Evolutionary conservation across 2,797 vertebrate species (phyloP), one percentile per base, ranked within the genome.

Genomic region (Argya squamiceps): DNA sequence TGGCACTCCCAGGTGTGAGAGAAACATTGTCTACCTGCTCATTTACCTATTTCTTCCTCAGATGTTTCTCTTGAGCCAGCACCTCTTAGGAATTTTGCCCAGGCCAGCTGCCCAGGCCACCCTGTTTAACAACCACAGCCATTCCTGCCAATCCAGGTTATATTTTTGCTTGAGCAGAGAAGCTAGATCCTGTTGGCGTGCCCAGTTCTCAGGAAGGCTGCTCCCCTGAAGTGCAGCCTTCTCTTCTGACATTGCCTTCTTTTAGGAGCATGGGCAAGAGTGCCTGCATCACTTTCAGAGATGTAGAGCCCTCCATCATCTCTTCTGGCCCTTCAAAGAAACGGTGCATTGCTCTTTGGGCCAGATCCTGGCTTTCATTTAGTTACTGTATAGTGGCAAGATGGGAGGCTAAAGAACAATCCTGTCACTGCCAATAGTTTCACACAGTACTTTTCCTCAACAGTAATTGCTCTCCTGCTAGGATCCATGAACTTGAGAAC

Each of bases 401-500:
- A 36, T 10, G 18, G 64, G 73, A 53, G 82, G 50, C 59, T 52
- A 22, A 75, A 79, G 44, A 70, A 49, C n/a, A 81, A 46, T 70
- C 58, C 80, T 83, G 70, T 23, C 2, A 14, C 69, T 65, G 73
- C 62, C 70, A 53, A 50, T 79, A 79, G 41, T 73, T 96, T 92
- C 85, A 93, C 80, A 59, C 56, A 62, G 88, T 87, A 87, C 81
- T 96, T 87, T 84, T 93, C 74, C 88, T 96, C 80, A 56, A 34
- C 4, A 44, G 64, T 63, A 93, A 79, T 90, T 70, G 49, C 44
- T 86, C 74, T 95, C 92, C 90, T 89, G 92, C 89, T 88, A 83
- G 88, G 85, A 95, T 92, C 89, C 68, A 47, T 77, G 94, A 96
- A 96, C 95, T 94, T 93, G 93, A 96, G 95, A 96, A 94, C 95